Evolutionary conservation across 2,888 invertebrate genomes (phyloP).

Genomic region (Tetanocera ferruginea): DNA sequence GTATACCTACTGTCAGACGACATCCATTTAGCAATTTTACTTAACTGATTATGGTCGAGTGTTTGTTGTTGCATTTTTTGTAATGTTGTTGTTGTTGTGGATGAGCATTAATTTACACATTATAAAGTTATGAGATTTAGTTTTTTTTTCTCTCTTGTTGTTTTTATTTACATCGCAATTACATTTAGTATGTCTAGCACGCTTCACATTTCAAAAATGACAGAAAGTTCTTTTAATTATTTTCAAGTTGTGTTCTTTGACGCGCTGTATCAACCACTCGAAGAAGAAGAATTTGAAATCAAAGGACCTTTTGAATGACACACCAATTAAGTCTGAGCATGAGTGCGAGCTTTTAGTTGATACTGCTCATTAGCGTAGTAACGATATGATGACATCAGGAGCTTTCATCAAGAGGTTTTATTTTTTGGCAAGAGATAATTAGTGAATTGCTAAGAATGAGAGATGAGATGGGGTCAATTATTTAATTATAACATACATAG

Average conservation of each 20-base stretch:
- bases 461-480: background rate
- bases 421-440: slow-evolving; percentile 16
- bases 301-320: background rate
- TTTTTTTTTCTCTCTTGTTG: too few species aligned
- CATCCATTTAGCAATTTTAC: slow-evolving; percentile 33
- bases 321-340: slow-evolving; percentile 16
- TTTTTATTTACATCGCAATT: slow-evolving; percentile 7
- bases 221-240: slow-evolving; percentile 35
- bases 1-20: background rate
- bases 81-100: slow-evolving; percentile 12
- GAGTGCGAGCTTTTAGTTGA: slow-evolving; percentile 5
- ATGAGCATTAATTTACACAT: slow-evolving; percentile 8
- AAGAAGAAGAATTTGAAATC: background rate
- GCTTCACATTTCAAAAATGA: background rate
- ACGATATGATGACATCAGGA: background rate
- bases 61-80: slow-evolving; percentile 16
- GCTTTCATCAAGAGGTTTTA: too few species aligned
- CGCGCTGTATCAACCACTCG: background rate
- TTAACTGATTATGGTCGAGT: slow-evolving; percentile 38
- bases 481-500: background rate
- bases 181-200: background rate
- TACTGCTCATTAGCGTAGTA: slow-evolving; percentile 23
- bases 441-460: background rate
- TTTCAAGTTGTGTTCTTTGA: slow-evolving; percentile 28
- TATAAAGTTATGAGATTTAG: slow-evolving; percentile 20